These are phyloP conservation scores for Amiota communis DNA, from an alignment of 2,888 invertebrate species.

Conservation along the genomic window DNA sequence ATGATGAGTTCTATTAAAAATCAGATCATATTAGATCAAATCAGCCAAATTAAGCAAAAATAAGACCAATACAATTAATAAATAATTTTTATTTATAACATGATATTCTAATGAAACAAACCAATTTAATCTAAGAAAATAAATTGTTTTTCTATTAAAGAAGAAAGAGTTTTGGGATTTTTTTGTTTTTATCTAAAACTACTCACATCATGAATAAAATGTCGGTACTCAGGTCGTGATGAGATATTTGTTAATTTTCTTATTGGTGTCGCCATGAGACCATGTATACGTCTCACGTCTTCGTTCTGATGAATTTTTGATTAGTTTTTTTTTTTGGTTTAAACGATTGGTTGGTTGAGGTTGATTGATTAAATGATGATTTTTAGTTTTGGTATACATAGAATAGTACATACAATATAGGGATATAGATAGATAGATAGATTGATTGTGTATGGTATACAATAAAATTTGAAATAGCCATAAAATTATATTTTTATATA, in stretches of 20 bases:
- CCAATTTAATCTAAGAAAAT: slow-evolving; percentile 30
- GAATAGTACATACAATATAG: slow-evolving; percentile 33
- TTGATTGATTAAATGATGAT: slow-evolving; percentile 27
- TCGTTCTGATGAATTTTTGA: slow-evolving; percentile 72
- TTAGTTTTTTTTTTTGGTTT: slow-evolving; percentile 49
- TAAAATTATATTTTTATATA: slow-evolving; percentile 27
- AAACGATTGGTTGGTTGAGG: slow-evolving; percentile 33
- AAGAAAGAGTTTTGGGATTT: not conserved
- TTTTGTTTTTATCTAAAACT: slow-evolving; percentile 55
- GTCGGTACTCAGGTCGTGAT: slow-evolving; percentile 74
- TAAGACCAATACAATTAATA: not conserved
- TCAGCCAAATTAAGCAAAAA: too few species aligned
- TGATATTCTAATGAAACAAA: not conserved
- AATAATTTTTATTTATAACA: not conserved
- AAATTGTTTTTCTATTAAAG: slow-evolving; percentile 15
- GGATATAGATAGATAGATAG: slow-evolving; percentile 14
- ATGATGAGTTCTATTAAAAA: too few species aligned
- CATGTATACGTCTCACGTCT: slow-evolving; percentile 74
- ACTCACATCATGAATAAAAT: slow-evolving; percentile 74
- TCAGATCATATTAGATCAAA: too few species aligned
- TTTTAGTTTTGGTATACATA: slow-evolving; percentile 37
- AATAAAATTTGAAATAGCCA: too few species aligned
- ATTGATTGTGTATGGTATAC: not conserved
- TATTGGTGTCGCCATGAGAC: slow-evolving; percentile 73
- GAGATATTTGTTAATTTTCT: slow-evolving; percentile 74